Evolutionary conservation across 2,888 invertebrate genomes (phyloP).

Genomic region (Cephonodes hylas): DNA sequence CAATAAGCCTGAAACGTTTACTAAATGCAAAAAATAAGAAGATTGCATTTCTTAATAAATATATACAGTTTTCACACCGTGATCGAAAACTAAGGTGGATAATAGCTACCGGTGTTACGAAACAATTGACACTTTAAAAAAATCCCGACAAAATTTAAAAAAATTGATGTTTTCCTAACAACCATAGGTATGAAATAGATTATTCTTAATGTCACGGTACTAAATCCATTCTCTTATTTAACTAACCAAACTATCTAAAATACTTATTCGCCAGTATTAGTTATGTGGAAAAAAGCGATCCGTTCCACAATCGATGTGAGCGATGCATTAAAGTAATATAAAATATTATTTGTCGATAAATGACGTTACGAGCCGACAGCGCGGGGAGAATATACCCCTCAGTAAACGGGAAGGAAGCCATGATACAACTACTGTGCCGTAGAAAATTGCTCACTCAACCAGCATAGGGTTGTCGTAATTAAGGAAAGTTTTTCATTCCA

Average conservation of each 20-base stretch:
- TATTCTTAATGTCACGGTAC: too few species aligned
- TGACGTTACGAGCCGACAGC: conserved; percentile 32
- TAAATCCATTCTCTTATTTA: too few species aligned
- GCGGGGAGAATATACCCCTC: conserved; percentile 31
- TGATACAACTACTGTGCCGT: conserved; percentile 30
- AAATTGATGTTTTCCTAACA: too few species aligned
- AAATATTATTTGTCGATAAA: conserved; percentile 33
- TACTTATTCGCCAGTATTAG: not conserved
- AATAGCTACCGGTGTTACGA: too few species aligned
- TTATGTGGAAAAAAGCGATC: not conserved
- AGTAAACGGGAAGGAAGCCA: conserved; percentile 37
- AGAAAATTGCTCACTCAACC: conserved; percentile 39
- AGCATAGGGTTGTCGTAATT: conserved; percentile 33
- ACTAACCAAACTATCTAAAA: not conserved
- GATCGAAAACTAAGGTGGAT: too few species aligned
- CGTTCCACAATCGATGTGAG: not conserved
- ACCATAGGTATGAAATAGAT: too few species aligned
- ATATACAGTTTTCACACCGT: too few species aligned
- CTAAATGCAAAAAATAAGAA: not conserved
- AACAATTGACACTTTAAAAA: too few species aligned
- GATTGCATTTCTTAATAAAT: too few species aligned
- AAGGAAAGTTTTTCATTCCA: conserved; percentile 18
- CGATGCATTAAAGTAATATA: not conserved
- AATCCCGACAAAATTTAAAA: too few species aligned
- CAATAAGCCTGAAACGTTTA: not conserved